Conservation (phyloP, 2,113 vertebrate genomes). For the Egretta garzetta region DNA sequence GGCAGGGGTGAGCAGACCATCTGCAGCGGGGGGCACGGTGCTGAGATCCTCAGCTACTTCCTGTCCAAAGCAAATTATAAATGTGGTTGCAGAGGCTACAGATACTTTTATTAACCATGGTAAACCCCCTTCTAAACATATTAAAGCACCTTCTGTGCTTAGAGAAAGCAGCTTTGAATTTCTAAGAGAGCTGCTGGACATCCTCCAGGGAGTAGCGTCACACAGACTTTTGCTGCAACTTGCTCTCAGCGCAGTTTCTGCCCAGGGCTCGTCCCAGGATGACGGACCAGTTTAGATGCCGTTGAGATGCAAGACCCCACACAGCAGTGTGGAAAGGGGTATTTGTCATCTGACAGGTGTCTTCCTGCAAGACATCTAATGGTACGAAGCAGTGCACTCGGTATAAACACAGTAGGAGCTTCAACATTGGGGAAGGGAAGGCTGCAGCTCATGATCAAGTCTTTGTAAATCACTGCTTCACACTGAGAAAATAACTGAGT, state of each 20-base stretch:
- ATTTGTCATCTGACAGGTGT: background rate
- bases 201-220: background rate
- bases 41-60: background rate
- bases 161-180: background rate
- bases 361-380: background rate
- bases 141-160: background rate
- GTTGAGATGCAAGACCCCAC: background rate
- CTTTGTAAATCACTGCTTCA: background rate
- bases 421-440: background rate
- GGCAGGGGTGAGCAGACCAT: background rate
- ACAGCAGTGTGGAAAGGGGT: background rate
- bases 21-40: fast-evolving
- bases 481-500: background rate
- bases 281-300: too few relatives aligned
- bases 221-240: background rate
- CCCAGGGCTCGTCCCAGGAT: background rate
- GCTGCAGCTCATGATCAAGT: background rate
- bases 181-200: background rate
- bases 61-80: background rate
- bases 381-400: background rate
- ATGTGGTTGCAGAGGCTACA: background rate
- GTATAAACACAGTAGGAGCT: background rate
- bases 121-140: background rate
- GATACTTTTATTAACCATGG: background rate
- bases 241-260: background rate